Evolutionary conservation across 2,888 invertebrate species (phyloP).

Genomic region (Athalia cordata): DNA sequence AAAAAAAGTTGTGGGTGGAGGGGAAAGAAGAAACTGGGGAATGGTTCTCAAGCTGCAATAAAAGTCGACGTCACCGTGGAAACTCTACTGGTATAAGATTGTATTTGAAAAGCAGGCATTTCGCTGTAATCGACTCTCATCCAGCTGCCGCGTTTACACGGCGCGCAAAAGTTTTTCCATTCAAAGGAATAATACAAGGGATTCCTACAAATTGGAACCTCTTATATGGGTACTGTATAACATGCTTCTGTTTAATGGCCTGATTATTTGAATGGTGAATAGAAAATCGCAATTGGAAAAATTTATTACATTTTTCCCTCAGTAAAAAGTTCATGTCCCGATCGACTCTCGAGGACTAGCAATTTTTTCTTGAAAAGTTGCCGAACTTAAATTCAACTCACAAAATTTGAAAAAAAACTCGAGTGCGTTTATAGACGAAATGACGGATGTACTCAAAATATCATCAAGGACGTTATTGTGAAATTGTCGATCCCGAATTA

Average conservation of each 20-base stretch:
- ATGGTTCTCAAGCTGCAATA: conserved; percentile 29
- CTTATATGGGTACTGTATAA: neutral
- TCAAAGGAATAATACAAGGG: conserved; percentile 16
- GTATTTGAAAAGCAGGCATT: conserved; percentile 39
- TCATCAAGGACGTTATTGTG: too few species aligned
- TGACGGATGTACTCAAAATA: too few species aligned
- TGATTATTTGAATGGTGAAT: conserved; percentile 26
- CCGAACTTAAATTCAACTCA: too few species aligned
- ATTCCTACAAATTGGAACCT: conserved; percentile 40
- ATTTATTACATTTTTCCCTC: neutral
- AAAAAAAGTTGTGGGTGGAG: neutral
- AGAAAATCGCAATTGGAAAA: conserved; percentile 3
- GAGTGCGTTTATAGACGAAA: too few species aligned
- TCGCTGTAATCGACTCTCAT: conserved; percentile 44
- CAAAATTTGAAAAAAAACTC: too few species aligned
- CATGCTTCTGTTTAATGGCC: conserved; percentile 21
- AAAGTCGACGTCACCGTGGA: conserved; percentile 30
- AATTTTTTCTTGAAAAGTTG: too few species aligned
- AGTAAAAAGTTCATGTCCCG: neutral
- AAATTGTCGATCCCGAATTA: too few species aligned
- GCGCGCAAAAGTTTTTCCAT: conserved; percentile 41
- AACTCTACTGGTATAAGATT: conserved; percentile 21
- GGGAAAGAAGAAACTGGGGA: conserved; percentile 21
- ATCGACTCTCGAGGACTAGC: neutral
- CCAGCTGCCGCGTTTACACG: conserved; percentile 39